Base-by-base conservation (phyloP, 2,113 vertebrate genomes). In the Grammomys dolichurus region DNA sequence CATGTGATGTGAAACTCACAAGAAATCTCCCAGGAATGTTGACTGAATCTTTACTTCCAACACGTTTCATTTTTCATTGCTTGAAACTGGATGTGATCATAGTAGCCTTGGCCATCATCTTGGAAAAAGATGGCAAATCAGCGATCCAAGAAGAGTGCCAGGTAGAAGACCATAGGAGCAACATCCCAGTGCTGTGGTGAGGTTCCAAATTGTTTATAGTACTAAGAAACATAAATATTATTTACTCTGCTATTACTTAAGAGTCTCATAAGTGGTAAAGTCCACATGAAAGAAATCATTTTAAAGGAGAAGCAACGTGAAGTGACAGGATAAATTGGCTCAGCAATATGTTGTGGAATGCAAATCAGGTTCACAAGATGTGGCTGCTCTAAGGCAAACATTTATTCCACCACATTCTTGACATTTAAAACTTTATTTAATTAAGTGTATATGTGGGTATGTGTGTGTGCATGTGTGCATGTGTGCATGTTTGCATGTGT, bases 261-360 rank as follows among this genome's bases (percentile, higher is more conserved):
- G 31, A 65, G 63, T 87, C 72, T 87, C 31, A 14, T 43, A 40
- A 31, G 5, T 89, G 51, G 46, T 31, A 26, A 40, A 65, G 26
- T 94, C 51, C 24, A 48, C 28, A 70, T 72, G 73, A 82, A 87
- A 82, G 5, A 65, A 91, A 87, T 77, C 16, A 94, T 94, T 81
- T 60, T 60, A 77, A 70, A 82, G 19, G 19, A 67, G 22, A 92
- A 56, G 86, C 60, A n/a, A 20, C 13, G 40, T 43, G 43, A 70
- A 20, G 14, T 86, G 67, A 90, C 16, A 22, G 8, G 3, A 65
- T 43, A 73, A 76, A 51, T 46, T 28, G 43, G 9, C n/a, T 70
- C 56, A 54, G 12, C 36, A 24, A 67, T 3, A 78, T 28, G 10
- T 80, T 20, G 7, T 77, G 76, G 36, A 65, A 13, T n/a, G 5